Conservation (phyloP, 2,888 invertebrate genomes). For the Pyrrhia umbra region DNA sequence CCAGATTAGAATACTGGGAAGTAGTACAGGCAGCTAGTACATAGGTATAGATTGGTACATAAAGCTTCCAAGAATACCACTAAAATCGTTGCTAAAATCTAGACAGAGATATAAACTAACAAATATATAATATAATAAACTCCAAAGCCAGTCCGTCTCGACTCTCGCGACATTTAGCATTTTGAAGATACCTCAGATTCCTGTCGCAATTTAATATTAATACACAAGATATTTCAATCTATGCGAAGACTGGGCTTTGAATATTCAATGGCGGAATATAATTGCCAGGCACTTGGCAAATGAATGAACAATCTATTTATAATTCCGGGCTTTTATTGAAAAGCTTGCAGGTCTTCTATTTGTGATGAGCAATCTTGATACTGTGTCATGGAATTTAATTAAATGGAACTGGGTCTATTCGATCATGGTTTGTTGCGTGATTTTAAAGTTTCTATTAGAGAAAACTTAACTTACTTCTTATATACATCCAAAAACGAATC, state of each 20-base stretch:
- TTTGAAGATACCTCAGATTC: not conserved
- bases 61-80: no score
- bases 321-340: constrained; percentile 4
- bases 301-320: constrained; percentile 36
- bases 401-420: not conserved
- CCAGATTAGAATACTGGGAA: no score
- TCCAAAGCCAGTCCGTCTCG: not conserved
- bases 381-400: constrained; percentile 3
- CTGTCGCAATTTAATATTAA: constrained; percentile 18
- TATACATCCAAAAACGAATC: no score
- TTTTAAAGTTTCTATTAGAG: not conserved
- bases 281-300: constrained; percentile 17
- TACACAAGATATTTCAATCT: constrained; percentile 17
- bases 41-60: no score
- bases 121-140: not conserved
- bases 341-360: constrained; percentile 32
- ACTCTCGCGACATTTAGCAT: not conserved
- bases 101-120: not conserved
- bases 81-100: not conserved
- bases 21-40: no score
- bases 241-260: constrained; percentile 15
- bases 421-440: not conserved
- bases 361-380: not conserved
- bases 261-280: constrained; percentile 38
- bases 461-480: no score